Conservation (phyloP, 2,797 vertebrate species). For the Hipposideros larvatus region DNA sequence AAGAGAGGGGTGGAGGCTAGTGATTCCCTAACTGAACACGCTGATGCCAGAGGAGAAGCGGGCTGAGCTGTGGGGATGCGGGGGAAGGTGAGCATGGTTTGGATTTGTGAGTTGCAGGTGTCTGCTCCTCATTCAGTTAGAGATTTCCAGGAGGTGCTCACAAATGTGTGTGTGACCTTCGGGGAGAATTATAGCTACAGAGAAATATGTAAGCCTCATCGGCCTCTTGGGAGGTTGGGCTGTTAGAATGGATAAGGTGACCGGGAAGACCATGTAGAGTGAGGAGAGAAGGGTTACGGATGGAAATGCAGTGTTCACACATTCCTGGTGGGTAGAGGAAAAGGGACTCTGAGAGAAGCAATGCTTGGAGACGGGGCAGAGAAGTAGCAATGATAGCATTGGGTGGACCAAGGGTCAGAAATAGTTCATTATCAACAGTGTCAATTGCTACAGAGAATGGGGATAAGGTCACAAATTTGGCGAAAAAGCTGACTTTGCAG, state of each 20-base stretch:
- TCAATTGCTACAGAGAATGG: not conserved
- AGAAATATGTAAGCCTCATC: not conserved
- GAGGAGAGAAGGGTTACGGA: not conserved
- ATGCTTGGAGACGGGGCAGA: not conserved
- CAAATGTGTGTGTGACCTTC: not conserved
- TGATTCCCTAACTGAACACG: not conserved
- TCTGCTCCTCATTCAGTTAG: not conserved
- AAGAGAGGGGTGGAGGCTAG: not conserved
- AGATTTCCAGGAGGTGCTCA: not conserved
- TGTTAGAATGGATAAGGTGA: not conserved
- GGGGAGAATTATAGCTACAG: not conserved
- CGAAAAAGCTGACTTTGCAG: not conserved
- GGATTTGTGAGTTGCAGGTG: not conserved
- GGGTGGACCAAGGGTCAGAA: not conserved
- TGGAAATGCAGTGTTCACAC: not conserved
- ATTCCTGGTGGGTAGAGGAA: not conserved
- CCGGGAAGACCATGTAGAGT: not conserved
- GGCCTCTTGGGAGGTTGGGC: not conserved
- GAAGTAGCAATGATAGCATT: accelerated
- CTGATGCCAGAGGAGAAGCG: not conserved
- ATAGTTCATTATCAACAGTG: not conserved
- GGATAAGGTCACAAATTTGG: not conserved
- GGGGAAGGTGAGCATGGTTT: not conserved
- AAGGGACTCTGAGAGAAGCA: not conserved
- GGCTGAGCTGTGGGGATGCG: not conserved